These are phyloP conservation scores for Eristalis pertinax DNA, from an alignment of 2,888 invertebrate genomes.

Conservation along the genomic window DNA sequence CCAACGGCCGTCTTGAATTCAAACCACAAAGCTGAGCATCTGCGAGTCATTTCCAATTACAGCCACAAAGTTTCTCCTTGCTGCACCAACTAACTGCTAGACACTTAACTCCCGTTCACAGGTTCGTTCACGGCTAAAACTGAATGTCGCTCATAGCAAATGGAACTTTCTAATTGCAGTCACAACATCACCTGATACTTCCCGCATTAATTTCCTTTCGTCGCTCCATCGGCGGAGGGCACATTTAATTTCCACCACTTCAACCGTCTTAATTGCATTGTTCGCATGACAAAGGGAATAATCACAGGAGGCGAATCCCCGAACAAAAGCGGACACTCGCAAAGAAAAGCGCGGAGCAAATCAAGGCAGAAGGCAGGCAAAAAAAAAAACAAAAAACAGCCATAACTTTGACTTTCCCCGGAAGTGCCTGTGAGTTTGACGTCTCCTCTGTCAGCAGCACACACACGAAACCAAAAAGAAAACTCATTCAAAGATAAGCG, in stretches of 20 bases:
- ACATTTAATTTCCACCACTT: background rate
- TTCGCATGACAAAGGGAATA: background rate
- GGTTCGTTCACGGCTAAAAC: background rate
- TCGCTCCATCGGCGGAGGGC: background rate
- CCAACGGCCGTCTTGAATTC: too few relatives aligned
- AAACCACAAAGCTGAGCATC: too few relatives aligned
- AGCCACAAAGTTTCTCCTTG: too few relatives aligned
- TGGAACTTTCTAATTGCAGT: background rate
- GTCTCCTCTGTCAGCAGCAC: background rate
- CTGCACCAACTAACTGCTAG: background rate
- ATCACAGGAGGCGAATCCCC: background rate
- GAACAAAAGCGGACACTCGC: background rate
- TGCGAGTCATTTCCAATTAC: too few relatives aligned
- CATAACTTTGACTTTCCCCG: too few relatives aligned
- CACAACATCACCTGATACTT: background rate
- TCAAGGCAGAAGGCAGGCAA: background rate
- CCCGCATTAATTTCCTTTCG: background rate
- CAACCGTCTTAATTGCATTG: background rate
- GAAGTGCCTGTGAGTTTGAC: background rate
- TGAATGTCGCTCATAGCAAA: background rate
- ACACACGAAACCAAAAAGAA: background rate
- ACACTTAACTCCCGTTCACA: background rate
- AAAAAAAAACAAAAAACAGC: too few relatives aligned
- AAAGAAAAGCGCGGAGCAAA: background rate
- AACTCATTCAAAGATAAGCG: background rate